Evolutionary conservation across 2,113 vertebrate genomes (phyloP).

Genomic region (Leuciscus idus): DNA sequence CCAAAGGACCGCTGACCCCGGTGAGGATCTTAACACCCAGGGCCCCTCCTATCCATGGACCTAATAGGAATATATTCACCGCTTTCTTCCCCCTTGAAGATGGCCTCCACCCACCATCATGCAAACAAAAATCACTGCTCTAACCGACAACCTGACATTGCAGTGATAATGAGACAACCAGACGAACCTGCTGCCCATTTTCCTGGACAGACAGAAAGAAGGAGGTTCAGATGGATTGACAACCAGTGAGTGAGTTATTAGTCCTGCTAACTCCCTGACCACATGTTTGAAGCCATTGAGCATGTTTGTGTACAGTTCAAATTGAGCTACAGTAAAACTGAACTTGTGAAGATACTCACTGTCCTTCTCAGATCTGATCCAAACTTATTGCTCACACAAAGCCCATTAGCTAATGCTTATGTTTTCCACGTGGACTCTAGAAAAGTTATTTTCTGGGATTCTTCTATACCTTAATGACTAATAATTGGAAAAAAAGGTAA

Average conservation of each 20-base stretch:
- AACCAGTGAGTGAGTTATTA: not conserved
- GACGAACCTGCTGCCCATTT: slow-evolving; percentile 49
- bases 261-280: not conserved
- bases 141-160: slow-evolving; percentile 64
- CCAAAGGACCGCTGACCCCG: slow-evolving; percentile 74
- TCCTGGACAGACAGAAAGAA: slow-evolving; percentile 52
- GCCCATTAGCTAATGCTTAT: not conserved
- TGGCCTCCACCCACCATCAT: slow-evolving; percentile 34
- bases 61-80: slow-evolving; percentile 23
- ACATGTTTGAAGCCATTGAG: not conserved
- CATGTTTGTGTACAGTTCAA: not conserved
- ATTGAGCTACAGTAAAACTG: not conserved
- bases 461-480: not conserved
- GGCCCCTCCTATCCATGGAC: slow-evolving; percentile 50
- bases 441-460: not conserved
- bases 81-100: slow-evolving; percentile 64
- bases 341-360: not conserved
- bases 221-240: slow-evolving; percentile 39
- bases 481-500: not conserved
- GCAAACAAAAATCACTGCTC: slow-evolving; percentile 54
- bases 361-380: not conserved
- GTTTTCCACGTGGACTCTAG: not conserved
- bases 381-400: not conserved
- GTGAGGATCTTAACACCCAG: slow-evolving; percentile 68
- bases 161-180: slow-evolving; percentile 70